These are phyloP conservation scores for Dicerorhinus sumatrensis DNA, from an alignment of 2,113 vertebrate genomes.

Conservation along the genomic window DNA sequence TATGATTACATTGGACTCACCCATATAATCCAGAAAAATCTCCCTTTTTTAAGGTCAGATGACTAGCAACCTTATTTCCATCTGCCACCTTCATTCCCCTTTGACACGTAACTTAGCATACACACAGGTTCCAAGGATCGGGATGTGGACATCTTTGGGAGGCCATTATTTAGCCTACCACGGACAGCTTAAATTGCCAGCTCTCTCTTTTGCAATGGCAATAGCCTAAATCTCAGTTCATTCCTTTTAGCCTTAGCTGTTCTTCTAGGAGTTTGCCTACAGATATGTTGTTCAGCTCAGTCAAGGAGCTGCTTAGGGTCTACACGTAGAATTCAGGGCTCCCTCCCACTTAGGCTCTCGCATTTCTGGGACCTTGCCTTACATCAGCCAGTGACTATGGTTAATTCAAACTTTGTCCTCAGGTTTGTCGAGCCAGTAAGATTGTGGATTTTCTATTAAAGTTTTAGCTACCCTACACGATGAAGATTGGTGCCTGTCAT, in stretches of 20 bases:
- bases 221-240: background rate
- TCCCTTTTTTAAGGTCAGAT: background rate
- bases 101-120: background rate
- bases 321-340: background rate
- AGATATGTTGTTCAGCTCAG: background rate
- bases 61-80: background rate
- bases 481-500: background rate
- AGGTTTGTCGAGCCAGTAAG: background rate
- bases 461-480: background rate
- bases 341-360: background rate
- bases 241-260: background rate
- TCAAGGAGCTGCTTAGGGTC: background rate
- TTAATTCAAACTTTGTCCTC: constrained; percentile 1
- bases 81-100: background rate
- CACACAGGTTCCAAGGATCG: background rate
- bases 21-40: background rate
- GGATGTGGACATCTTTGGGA: background rate
- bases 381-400: background rate
- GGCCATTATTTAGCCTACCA: background rate
- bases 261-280: background rate
- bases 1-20: background rate
- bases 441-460: background rate
- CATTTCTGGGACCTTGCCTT: background rate
- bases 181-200: background rate
- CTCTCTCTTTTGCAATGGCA: background rate